phyloP scores from a whole-genome alignment of 2,797 vertebrate species.

The Coregonus sp. region DNA sequence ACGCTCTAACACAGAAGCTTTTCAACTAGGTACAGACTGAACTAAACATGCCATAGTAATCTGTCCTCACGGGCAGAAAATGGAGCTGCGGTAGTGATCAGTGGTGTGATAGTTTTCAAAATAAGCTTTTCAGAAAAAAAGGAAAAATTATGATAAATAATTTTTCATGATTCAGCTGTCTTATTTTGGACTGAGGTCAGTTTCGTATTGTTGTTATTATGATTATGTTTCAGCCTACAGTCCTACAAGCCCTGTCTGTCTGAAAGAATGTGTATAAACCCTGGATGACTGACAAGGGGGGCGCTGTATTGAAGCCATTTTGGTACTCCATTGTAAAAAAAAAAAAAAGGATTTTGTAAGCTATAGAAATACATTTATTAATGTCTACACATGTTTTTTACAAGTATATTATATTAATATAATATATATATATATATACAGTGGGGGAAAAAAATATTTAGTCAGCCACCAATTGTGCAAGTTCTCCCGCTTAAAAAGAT shows the following conservation, averaged over 20 bases:
- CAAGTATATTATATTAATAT: too few species aligned
- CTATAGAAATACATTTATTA: too few species aligned
- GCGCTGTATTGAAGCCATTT: too few species aligned
- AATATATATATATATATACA: too few species aligned
- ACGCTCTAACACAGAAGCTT: slow-evolving; percentile 56
- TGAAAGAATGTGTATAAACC: neutral
- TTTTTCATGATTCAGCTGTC: slow-evolving; percentile 47
- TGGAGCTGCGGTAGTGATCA: slow-evolving; percentile 11
- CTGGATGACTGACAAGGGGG: too few species aligned
- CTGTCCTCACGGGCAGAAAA: slow-evolving; percentile 41
- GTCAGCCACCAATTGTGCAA: too few species aligned
- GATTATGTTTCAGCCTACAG: slow-evolving; percentile 15
- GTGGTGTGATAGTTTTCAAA: slow-evolving; percentile 52
- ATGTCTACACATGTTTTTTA: too few species aligned
- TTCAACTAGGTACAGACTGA: slow-evolving; percentile 22
- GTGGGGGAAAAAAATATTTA: too few species aligned
- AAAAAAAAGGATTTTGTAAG: too few species aligned
- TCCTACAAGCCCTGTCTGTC: slow-evolving; percentile 13
- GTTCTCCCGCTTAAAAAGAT: too few species aligned
- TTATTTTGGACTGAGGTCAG: slow-evolving; percentile 55
- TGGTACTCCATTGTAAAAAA: too few species aligned
- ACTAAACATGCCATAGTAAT: slow-evolving; percentile 27
- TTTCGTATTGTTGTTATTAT: slow-evolving; percentile 43
- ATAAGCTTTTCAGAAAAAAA: slow-evolving; percentile 61
- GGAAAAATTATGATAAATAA: slow-evolving; percentile 29